Evolutionary conservation across 2,888 invertebrate genomes (phyloP), one percentile per base, ranked within the genome.

Genomic region (Acrocyrtus sp.): DNA sequence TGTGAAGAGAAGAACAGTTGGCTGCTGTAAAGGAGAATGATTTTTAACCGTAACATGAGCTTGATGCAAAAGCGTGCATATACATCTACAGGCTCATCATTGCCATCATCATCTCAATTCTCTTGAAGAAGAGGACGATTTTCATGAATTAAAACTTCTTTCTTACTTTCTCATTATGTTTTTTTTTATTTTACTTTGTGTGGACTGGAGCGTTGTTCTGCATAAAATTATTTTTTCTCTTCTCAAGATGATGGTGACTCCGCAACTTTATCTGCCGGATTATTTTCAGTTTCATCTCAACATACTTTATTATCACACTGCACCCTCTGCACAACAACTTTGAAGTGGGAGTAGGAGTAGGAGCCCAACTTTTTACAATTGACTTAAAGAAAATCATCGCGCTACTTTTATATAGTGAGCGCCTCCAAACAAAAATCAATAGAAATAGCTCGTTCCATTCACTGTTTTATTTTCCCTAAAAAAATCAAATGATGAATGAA

Each of bases 401-500:
- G n/a, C n/a, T n/a, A n/a, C n/a, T n/a, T n/a, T n/a, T n/a, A n/a
- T n/a, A n/a, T n/a, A n/a, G n/a, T n/a, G n/a, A n/a, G n/a, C n/a
- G n/a, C n/a, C n/a, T n/a, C n/a, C n/a, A n/a, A n/a, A n/a, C n/a
- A n/a, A n/a, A n/a, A n/a, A n/a, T n/a, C n/a, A n/a, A n/a, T n/a
- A n/a, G n/a, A n/a, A n/a, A n/a, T n/a, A n/a, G n/a, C n/a, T n/a
- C n/a, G n/a, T n/a, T 34, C 34, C 34, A 34, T 34, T 34, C 34
- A 34, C 34, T 8, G 12, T 34, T 34, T 34, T 34, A 34, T 34
- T 12, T 34, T 34, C 66, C 48, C 70, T 53, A 56, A 70, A 50
- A 56, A 65, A 65, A 66, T 66, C 69, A 72, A 53, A 68, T 74
- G 74, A 74, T 74, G 72, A 76, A 76, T 76, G 67, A 63, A 74